Conservation (phyloP, 2,888 invertebrate species). For the Polydrusus pterygomalis region DNA sequence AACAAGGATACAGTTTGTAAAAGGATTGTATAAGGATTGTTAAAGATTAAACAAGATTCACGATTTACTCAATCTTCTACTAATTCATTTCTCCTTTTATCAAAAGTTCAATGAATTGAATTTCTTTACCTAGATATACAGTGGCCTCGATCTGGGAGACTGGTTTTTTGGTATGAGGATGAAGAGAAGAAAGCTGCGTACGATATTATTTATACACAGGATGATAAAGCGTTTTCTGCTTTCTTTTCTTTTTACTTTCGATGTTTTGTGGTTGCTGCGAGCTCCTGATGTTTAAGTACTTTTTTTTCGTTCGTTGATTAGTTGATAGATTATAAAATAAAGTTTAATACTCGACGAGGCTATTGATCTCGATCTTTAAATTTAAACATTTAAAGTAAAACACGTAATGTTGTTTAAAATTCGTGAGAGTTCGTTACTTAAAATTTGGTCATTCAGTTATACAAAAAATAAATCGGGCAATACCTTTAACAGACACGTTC, state of each 20-base stretch:
- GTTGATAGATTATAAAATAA: background rate
- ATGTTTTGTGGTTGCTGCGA: conserved; percentile 25
- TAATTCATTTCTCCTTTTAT: conserved; percentile 59
- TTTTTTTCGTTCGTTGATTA: background rate
- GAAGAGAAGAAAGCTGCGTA: conserved; percentile 58
- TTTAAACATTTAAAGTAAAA: conserved; percentile 1
- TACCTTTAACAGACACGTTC: no score
- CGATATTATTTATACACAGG: conserved; percentile 19
- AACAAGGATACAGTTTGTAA: no score
- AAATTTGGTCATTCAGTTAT: no score
- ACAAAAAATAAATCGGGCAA: no score
- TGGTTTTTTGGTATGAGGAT: conserved; percentile 68
- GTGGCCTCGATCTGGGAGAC: conserved; percentile 68
- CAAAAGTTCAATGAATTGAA: conserved; percentile 67
- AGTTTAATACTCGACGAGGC: background rate
- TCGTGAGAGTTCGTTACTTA: no score
- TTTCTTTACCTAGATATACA: conserved; percentile 69
- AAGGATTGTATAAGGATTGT: no score
- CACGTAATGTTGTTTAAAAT: background rate
- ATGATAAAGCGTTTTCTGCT: conserved; percentile 45
- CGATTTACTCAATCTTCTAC: conserved; percentile 48
- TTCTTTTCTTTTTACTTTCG: conserved; percentile 42
- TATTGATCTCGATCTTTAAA: background rate
- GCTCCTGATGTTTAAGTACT: background rate
- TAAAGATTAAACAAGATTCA: no score